Evolutionary conservation across 2,113 vertebrate genomes (phyloP).

Genomic region (Stercorarius parasiticus): DNA sequence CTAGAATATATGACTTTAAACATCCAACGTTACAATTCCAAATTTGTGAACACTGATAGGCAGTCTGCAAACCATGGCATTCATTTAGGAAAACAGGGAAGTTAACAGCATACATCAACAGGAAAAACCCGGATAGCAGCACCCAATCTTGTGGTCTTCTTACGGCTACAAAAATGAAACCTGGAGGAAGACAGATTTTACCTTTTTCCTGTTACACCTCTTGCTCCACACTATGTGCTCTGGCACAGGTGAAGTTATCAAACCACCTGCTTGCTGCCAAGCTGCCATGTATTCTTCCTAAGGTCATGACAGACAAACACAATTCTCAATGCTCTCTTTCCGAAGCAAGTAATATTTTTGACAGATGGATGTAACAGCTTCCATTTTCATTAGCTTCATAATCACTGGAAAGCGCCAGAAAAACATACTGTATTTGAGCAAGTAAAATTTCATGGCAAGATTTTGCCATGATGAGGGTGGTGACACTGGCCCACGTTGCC

Average conservation of each 20-base stretch:
- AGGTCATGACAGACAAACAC: neutral
- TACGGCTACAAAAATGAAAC: neutral
- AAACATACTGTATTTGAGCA: neutral
- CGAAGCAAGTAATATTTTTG: neutral
- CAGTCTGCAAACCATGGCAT: neutral
- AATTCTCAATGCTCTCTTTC: neutral
- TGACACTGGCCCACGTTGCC: neutral
- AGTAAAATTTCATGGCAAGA: neutral
- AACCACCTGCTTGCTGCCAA: neutral
- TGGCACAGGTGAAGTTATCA: neutral
- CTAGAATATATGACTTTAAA: neutral
- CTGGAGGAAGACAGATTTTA: neutral
- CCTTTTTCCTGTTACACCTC: neutral
- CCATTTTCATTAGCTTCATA: slow-evolving; percentile 18
- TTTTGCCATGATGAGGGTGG: neutral
- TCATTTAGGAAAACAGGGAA: neutral
- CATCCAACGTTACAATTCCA: neutral
- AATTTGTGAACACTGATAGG: neutral
- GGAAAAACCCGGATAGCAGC: neutral
- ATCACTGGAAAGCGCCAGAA: neutral
- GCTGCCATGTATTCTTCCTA: neutral
- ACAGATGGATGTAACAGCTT: slow-evolving; percentile 3
- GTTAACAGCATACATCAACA: neutral
- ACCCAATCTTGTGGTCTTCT: neutral
- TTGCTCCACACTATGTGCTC: neutral